A percentile compares a stretch with the other conserved stretches of the same genome.
Evolutionary conservation across 2,113 vertebrate species (phyloP).

Genomic region (Malurus melanocephalus): DNA sequence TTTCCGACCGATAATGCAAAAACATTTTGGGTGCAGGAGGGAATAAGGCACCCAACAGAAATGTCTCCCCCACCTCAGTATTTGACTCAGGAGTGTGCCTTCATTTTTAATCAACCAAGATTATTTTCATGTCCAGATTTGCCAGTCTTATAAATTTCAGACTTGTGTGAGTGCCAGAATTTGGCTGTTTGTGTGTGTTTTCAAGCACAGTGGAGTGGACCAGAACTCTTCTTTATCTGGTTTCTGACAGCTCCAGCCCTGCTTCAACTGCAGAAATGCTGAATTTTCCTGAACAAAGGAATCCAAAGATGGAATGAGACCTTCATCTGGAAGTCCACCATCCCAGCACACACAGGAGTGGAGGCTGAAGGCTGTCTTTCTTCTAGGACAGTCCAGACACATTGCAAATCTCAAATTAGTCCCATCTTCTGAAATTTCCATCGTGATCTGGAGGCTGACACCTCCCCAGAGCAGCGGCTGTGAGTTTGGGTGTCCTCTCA

Average conservation of each 20-base stretch:
- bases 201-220: neutral
- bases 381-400: neutral
- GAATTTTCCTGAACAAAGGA: neutral
- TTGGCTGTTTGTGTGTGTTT: neutral
- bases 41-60: neutral
- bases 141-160: neutral
- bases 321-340: neutral
- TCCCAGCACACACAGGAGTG: neutral
- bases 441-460: neutral
- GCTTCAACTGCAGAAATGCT: neutral
- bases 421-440: neutral
- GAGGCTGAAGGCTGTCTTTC: neutral
- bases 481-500: neutral
- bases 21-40: neutral
- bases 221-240: neutral
- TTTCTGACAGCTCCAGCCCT: neutral
- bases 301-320: neutral
- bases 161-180: neutral
- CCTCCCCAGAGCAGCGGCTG: neutral
- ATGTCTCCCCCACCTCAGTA: neutral
- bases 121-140: neutral
- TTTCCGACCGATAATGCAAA: neutral
- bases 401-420: neutral
- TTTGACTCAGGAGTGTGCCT: neutral
- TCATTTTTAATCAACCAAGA: neutral